Conservation (phyloP, 2,797 vertebrate genomes). For the Prionace glauca region DNA sequence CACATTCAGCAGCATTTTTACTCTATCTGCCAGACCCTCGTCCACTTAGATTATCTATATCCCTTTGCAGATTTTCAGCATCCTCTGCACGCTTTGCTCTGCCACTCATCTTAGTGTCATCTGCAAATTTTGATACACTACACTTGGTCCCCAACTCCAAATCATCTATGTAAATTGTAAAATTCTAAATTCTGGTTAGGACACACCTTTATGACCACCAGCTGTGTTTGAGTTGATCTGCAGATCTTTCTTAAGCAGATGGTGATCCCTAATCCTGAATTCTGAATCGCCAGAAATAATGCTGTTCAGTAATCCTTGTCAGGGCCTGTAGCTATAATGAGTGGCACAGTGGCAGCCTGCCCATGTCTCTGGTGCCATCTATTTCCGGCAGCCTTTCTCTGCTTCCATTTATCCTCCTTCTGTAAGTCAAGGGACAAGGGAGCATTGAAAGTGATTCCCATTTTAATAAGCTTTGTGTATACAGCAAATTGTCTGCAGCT, state of each 20-base stretch:
- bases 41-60: too few species aligned
- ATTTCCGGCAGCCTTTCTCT: neutral
- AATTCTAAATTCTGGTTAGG: too few species aligned
- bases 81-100: too few species aligned
- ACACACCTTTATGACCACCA: too few species aligned
- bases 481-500: neutral
- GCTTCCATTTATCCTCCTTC: neutral
- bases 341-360: neutral
- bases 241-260: neutral
- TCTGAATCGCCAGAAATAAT: neutral
- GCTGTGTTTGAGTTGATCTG: neutral
- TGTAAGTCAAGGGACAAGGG: neutral
- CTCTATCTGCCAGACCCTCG: too few species aligned
- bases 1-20: too few species aligned
- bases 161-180: too few species aligned
- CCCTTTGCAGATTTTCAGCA: too few species aligned
- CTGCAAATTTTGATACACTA: too few species aligned
- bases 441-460: neutral
- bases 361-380: neutral
- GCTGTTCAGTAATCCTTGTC: neutral
- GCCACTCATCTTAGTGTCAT: too few species aligned
- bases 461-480: neutral
- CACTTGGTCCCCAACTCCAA: too few species aligned
- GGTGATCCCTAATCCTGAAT: neutral
- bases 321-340: neutral